Percentiles rank a stretch among this genome's conserved stretches.
These are phyloP conservation scores for Rhaphigaster nebulosa DNA, from an alignment of 2,888 invertebrate genomes.

Conservation along the genomic window DNA sequence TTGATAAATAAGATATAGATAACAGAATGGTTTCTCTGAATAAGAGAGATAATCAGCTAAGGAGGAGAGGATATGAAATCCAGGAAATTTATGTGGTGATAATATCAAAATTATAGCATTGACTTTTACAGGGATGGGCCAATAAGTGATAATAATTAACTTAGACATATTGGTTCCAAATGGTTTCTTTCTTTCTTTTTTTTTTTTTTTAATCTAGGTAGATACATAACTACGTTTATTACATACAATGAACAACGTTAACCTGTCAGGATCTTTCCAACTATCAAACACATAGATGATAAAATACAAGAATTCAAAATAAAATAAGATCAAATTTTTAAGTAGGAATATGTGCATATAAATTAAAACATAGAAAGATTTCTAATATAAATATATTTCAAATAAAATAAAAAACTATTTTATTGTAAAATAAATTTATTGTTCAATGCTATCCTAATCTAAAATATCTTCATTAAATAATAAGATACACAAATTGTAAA, in stretches of 20 bases:
- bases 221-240: neutral
- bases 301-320: too few species aligned
- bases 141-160: neutral
- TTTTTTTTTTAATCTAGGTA: neutral
- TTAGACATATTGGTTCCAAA: neutral
- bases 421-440: too few species aligned
- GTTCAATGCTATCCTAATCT: too few species aligned
- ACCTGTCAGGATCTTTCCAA: neutral
- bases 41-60: neutral
- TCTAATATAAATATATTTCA: too few species aligned
- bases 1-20: slow-evolving; percentile 17
- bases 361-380: too few species aligned
- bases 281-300: too few species aligned
- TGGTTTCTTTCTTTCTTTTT: neutral
- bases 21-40: neutral
- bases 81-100: neutral
- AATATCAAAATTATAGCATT: neutral
- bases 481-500: too few species aligned
- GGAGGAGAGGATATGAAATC: neutral
- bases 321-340: too few species aligned
- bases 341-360: too few species aligned
- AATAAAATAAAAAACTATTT: too few species aligned
- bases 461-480: too few species aligned
- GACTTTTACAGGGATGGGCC: neutral
- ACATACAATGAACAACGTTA: neutral